Conservation (phyloP, 1,140 invertebrate genomes). For the Hetaerina americana region DNA sequence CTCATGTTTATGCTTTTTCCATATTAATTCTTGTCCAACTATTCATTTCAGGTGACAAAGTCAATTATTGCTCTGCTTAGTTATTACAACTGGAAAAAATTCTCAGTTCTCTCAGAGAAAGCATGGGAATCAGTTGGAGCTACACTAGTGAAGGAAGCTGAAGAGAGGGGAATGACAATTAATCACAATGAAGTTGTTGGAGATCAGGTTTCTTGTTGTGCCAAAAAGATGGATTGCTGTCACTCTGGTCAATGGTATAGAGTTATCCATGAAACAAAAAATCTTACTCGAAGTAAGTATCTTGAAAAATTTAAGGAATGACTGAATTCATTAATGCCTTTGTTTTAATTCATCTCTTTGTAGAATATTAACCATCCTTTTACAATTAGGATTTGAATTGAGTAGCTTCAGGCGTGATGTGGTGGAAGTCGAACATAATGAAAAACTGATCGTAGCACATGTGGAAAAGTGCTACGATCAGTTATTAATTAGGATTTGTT, state of each 20-base stretch:
- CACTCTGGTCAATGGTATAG: constrained; percentile 64
- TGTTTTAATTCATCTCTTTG: no score
- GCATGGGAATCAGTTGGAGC: constrained; percentile 63
- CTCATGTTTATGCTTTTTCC: background rate
- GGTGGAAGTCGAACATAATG: no score
- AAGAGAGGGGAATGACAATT: constrained; percentile 61
- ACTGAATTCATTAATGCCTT: no score
- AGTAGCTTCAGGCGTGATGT: no score
- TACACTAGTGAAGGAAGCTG: constrained; percentile 56
- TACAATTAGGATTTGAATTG: no score
- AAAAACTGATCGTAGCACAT: no score
- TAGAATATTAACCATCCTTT: no score
- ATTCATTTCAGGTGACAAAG: constrained; percentile 63
- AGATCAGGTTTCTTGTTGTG: constrained; percentile 60
- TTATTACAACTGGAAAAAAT: constrained; percentile 88
- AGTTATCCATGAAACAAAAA: constrained; percentile 76
- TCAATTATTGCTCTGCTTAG: constrained; percentile 78
- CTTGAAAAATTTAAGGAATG: no score
- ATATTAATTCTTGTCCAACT: constrained; percentile 4
- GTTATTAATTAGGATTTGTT: no score
- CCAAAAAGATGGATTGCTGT: constrained; percentile 55
- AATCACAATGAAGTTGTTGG: constrained; percentile 55
- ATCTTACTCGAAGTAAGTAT: constrained; percentile 71
- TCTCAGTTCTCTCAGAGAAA: constrained; percentile 81
- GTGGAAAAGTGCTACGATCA: no score